Evolutionary conservation across 35 echinoderm and acorn worm genomes (phyloP).

Genomic region (Anneissia japonica): DNA sequence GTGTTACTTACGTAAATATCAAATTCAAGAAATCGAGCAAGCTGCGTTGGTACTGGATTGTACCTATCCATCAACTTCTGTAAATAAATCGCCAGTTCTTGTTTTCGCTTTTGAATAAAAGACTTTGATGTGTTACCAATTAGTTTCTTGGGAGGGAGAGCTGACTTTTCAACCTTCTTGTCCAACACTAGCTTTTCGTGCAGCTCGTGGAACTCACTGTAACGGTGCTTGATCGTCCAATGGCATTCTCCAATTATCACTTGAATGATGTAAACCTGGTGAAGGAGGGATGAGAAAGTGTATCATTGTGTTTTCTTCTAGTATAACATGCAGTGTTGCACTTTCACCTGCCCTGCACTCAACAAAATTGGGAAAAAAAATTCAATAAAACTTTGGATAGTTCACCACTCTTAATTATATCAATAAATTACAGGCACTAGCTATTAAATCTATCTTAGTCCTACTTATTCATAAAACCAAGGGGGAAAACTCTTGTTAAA

Average conservation of each 20-base stretch:
- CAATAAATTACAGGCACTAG: no score
- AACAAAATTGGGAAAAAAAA: no score
- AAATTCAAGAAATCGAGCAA: conserved; percentile 82
- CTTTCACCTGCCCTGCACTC: no score
- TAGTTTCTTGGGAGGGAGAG: conserved; percentile 82
- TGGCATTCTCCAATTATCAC: conserved; percentile 57
- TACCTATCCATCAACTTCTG: conserved; percentile 61
- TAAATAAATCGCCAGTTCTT: conserved; percentile 66
- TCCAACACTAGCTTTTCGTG: conserved; percentile 65
- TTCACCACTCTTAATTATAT: no score
- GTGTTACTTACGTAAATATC: conserved; percentile 90
- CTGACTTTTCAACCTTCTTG: conserved; percentile 33
- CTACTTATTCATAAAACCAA: no score
- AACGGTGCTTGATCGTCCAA: conserved; percentile 86
- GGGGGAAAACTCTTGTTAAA: no score
- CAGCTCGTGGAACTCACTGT: conserved; percentile 90
- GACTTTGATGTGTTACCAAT: conserved; percentile 78
- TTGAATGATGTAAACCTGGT: conserved; percentile 90
- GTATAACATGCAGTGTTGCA: no score
- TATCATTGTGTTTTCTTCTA: no score
- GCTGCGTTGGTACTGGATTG: conserved; percentile 36
- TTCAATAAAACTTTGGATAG: no score
- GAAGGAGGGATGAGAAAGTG: no score
- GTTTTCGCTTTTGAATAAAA: conserved; percentile 81
- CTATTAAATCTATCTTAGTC: no score